phyloP scores from a whole-genome alignment of 2,888 invertebrate species.

The Eupeodes latifasciatus region DNA sequence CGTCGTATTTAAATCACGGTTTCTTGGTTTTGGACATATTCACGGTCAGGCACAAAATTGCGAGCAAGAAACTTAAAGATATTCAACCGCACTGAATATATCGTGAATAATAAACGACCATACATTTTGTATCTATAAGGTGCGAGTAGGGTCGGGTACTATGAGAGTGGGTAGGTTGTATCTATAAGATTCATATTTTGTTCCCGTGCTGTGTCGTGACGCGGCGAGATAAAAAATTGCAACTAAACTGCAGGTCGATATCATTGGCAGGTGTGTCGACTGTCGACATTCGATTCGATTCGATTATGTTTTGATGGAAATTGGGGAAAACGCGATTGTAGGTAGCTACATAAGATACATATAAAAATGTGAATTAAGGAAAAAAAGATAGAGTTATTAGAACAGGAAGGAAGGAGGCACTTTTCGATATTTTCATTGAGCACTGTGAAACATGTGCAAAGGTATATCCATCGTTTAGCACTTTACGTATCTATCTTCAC shows the following conservation, averaged over 20 bases:
- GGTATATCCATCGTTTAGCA: constrained; percentile 47
- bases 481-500: constrained; percentile 2
- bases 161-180: too few species aligned
- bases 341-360: too few species aligned
- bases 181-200: constrained; percentile 6
- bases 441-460: constrained; percentile 46
- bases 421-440: constrained; percentile 53
- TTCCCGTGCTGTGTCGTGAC: too few species aligned
- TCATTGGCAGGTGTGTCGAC: constrained; percentile 42
- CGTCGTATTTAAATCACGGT: constrained; percentile 53
- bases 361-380: not conserved
- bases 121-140: not conserved
- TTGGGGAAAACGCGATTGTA: too few species aligned
- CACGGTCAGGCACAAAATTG: constrained; percentile 56
- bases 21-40: constrained; percentile 59
- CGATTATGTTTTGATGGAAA: constrained; percentile 6
- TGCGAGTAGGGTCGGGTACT: not conserved
- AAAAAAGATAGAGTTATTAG: not conserved
- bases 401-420: constrained; percentile 27
- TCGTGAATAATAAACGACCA: constrained; percentile 25
- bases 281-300: constrained; percentile 39
- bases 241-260: constrained; percentile 45
- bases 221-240: constrained; percentile 7
- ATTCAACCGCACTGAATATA: constrained; percentile 62
- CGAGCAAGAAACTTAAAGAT: constrained; percentile 55